Percentiles rank a stretch among this genome's conserved stretches.
Conservation (phyloP, 2,888 invertebrate species). For the Eupelmus urozonus region DNA sequence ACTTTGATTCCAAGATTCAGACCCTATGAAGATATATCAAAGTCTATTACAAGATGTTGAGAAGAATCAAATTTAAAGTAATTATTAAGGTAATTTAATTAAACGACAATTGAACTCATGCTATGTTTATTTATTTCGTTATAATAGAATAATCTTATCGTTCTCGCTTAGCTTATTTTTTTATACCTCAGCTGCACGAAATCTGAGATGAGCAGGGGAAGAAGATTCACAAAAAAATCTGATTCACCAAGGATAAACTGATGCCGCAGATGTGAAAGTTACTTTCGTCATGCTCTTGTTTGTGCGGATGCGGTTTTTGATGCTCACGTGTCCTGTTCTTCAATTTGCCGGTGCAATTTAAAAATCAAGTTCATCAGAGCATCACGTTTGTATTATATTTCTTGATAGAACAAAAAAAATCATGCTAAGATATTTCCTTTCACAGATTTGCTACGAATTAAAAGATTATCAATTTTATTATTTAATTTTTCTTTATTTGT, state of each 20-base stretch:
- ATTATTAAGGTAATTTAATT: too few relatives aligned
- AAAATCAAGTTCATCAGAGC: constrained; percentile 33
- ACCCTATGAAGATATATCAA: too few relatives aligned
- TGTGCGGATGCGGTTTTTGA: constrained; percentile 54
- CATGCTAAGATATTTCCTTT: constrained; percentile 33
- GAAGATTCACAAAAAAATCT: too few relatives aligned
- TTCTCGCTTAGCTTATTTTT: constrained; percentile 5
- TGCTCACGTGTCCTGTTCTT: constrained; percentile 48
- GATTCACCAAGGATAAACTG: constrained; percentile 38
- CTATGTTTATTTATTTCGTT: too few relatives aligned
- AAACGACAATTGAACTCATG: too few relatives aligned
- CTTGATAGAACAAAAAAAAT: constrained; percentile 34
- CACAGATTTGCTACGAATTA: not conserved
- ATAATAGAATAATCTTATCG: not conserved
- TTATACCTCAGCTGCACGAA: constrained; percentile 6
- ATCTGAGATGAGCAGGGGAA: constrained; percentile 37
- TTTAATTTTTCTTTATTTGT: too few relatives aligned
- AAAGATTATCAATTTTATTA: too few relatives aligned
- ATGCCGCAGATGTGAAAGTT: constrained; percentile 33
- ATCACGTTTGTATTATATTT: constrained; percentile 41
- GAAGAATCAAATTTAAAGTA: too few relatives aligned
- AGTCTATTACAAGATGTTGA: too few relatives aligned
- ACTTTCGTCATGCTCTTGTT: not conserved
- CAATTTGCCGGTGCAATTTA: constrained; percentile 45
- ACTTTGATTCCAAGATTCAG: too few relatives aligned